phyloP scores from a whole-genome alignment of 2,888 invertebrate genomes.

The Limnephilus auricula region DNA sequence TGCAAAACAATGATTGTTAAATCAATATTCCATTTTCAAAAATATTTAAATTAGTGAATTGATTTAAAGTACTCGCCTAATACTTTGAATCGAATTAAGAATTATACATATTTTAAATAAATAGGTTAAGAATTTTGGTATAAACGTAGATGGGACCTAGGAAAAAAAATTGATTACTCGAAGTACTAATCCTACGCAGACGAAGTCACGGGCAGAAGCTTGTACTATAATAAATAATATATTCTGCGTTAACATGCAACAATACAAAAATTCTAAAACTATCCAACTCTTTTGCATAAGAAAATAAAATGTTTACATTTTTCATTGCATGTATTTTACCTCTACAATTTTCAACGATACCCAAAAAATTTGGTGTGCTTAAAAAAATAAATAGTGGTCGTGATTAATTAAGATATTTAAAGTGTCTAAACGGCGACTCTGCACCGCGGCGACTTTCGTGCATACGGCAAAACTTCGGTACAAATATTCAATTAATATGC shows the following conservation, averaged over 20 bases:
- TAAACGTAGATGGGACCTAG: too few species aligned
- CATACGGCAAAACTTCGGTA: conserved; percentile 66
- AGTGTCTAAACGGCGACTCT: conserved; percentile 29
- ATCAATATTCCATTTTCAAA: too few species aligned
- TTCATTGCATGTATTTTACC: not conserved
- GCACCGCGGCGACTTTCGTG: conserved; percentile 56
- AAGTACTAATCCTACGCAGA: too few species aligned
- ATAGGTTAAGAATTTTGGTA: too few species aligned
- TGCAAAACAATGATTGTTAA: too few species aligned
- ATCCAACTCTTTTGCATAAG: not conserved
- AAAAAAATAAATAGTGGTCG: not conserved
- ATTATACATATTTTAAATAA: too few species aligned
- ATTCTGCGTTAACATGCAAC: not conserved
- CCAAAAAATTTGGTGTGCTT: not conserved
- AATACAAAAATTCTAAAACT: not conserved
- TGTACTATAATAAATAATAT: too few species aligned
- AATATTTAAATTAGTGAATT: too few species aligned
- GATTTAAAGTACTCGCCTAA: too few species aligned
- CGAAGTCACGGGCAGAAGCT: too few species aligned
- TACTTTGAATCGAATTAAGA: too few species aligned
- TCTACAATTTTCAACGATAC: not conserved
- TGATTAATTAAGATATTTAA: conserved; percentile 41
- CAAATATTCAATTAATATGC: conserved; percentile 77
- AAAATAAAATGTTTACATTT: not conserved
- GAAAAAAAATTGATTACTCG: too few species aligned